phyloP scores from a whole-genome alignment of 2,113 vertebrate genomes.

The Trematomus loennbergii region DNA sequence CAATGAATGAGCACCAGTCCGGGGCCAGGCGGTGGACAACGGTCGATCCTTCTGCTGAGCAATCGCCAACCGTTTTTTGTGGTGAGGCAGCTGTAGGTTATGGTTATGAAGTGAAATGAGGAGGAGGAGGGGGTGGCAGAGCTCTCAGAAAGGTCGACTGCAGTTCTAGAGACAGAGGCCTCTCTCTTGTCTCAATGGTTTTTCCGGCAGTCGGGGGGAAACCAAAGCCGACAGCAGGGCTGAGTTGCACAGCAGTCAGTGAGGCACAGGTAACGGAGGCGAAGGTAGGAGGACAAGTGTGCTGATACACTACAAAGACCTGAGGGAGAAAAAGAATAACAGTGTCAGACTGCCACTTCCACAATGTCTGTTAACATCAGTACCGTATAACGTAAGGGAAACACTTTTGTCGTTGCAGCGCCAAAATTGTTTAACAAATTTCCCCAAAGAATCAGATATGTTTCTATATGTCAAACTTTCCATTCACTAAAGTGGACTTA shows the following conservation, averaged over 20 bases:
- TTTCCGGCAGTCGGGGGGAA: constrained; percentile 42
- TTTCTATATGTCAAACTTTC: background rate
- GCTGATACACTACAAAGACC: constrained; percentile 68
- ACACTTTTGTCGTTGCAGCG: background rate
- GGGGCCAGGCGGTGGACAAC: background rate
- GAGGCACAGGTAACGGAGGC: constrained; percentile 39
- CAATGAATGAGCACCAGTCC: constrained; percentile 36
- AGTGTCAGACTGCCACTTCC: constrained; percentile 52
- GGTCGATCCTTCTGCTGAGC: constrained; percentile 19
- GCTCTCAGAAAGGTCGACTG: constrained; percentile 50
- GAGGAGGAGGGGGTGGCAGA: constrained; percentile 20
- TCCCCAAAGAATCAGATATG: background rate
- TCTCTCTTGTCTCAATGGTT: constrained; percentile 42
- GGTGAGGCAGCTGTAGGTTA: constrained; percentile 17
- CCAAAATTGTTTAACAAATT: background rate
- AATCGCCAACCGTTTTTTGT: constrained; percentile 3
- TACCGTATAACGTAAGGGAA: background rate
- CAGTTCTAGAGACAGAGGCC: constrained; percentile 45
- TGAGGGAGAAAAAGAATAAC: constrained; percentile 60
- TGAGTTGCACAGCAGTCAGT: constrained; percentile 18
- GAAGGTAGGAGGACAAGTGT: constrained; percentile 31
- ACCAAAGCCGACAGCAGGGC: constrained; percentile 25
- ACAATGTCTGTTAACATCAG: constrained; percentile 17
- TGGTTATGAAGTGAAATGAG: constrained; percentile 16
- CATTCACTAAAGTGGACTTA: background rate